Evolutionary conservation across 2,113 vertebrate species (phyloP).

Genomic region (Amphilophus citrinellus): DNA sequence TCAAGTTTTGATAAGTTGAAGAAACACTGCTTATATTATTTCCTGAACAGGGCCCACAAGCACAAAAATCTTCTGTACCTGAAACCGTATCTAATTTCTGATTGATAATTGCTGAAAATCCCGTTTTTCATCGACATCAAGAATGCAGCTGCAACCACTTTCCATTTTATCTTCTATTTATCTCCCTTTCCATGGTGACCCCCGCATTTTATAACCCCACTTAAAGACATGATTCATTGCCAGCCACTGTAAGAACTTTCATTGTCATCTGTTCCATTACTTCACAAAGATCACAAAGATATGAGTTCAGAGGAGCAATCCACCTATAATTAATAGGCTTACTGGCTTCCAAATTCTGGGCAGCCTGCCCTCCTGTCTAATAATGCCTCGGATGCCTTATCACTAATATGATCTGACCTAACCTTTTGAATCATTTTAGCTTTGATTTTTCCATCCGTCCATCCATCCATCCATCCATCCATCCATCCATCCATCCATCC

Average conservation of each 20-base stretch:
- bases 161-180: slow-evolving; percentile 40
- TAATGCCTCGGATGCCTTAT: slow-evolving; percentile 42
- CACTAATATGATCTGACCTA: slow-evolving; percentile 26
- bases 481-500: not conserved
- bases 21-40: not conserved
- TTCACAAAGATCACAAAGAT: slow-evolving; percentile 64
- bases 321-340: slow-evolving; percentile 64
- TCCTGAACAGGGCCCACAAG: not conserved
- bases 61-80: not conserved
- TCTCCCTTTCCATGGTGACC: slow-evolving; percentile 46
- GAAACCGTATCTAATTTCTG: not conserved
- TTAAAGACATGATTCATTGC: slow-evolving; percentile 49
- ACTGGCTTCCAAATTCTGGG: slow-evolving; percentile 57
- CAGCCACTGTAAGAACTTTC: slow-evolving; percentile 38
- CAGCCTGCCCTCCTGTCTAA: slow-evolving; percentile 54
- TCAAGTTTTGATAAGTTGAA: not conserved
- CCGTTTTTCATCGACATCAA: slow-evolving; percentile 4
- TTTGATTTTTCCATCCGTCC: slow-evolving; percentile 11
- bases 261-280: slow-evolving; percentile 62
- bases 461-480: not conserved
- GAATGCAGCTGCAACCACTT: slow-evolving; percentile 42
- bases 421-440: slow-evolving; percentile 20
- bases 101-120: not conserved
- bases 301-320: slow-evolving; percentile 38
- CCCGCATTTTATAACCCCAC: slow-evolving; percentile 21